Evolutionary conservation across 2,888 invertebrate genomes (phyloP).

Genomic region (Resseliella maxima): DNA sequence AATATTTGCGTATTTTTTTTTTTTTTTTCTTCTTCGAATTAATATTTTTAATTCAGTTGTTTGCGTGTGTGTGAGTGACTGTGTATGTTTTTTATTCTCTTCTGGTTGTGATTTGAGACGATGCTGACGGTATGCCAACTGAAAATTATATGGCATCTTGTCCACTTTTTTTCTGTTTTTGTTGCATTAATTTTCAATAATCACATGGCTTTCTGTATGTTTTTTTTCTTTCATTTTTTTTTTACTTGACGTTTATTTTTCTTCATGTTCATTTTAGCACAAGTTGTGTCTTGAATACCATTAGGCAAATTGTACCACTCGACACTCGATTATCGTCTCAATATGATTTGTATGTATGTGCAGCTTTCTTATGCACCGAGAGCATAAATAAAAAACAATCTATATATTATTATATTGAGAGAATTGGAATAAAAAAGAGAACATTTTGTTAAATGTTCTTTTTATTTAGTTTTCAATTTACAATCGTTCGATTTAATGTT

Average conservation of each 20-base stretch:
- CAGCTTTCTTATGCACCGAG: background rate
- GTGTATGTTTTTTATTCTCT: background rate
- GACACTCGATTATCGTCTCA: background rate
- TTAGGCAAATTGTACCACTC: slow-evolving; percentile 38
- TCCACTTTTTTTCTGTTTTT: background rate
- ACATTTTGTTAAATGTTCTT: background rate
- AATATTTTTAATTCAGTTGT: slow-evolving; percentile 24
- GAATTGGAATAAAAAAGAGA: background rate
- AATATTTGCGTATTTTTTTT: slow-evolving; percentile 11
- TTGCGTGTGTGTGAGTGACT: background rate
- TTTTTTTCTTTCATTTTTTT: background rate
- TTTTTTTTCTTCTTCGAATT: no score
- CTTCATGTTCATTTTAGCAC: background rate
- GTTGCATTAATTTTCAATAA: slow-evolving; percentile 35
- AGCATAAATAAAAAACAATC: no score
- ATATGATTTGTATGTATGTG: background rate
- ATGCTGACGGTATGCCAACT: background rate
- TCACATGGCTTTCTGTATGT: background rate
- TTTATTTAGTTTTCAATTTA: background rate
- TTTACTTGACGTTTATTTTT: no score
- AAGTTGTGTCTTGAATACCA: background rate
- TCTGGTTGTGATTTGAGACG: background rate
- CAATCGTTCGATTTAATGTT: background rate
- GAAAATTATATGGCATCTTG: background rate
- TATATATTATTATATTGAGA: background rate